phyloP scores from a whole-genome alignment of 2,888 invertebrate species.

The Tipula lateralis region DNA sequence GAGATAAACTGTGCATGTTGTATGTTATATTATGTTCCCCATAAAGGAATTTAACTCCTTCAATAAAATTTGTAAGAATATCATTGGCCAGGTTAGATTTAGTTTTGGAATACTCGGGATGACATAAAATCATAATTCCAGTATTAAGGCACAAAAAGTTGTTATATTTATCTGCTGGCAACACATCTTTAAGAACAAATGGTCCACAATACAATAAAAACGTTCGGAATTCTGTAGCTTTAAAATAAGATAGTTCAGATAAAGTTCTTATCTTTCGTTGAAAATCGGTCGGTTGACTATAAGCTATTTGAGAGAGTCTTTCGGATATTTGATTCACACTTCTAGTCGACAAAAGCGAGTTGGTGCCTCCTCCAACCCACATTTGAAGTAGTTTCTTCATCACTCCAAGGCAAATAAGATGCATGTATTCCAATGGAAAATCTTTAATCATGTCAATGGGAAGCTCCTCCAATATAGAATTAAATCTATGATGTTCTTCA shows the following conservation, averaged over 20 bases:
- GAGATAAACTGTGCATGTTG: no score
- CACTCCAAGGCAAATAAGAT: conserved; percentile 36
- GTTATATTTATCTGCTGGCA: conserved; percentile 33
- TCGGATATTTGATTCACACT: conserved; percentile 24
- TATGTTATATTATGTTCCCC: no score
- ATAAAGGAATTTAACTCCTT: no score
- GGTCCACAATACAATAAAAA: conserved; percentile 37
- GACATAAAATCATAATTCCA: conserved; percentile 36
- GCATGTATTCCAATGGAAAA: conserved; percentile 29
- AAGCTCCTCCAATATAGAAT: no score
- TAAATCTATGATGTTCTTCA: no score
- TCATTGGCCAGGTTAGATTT: no score
- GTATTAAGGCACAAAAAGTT: conserved; percentile 36
- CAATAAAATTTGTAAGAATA: no score
- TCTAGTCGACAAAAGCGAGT: not conserved
- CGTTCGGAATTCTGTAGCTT: conserved; percentile 35
- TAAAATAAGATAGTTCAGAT: conserved; percentile 36
- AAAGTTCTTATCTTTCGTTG: conserved; percentile 36
- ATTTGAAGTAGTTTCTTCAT: conserved; percentile 33
- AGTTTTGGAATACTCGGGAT: conserved; percentile 26
- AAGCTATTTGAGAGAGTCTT: conserved; percentile 27
- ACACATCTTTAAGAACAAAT: conserved; percentile 35
- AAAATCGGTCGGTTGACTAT: conserved; percentile 36
- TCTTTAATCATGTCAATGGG: no score
- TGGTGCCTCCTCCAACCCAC: conserved; percentile 31